These are phyloP conservation scores for Trachelus iudaicus DNA, from an alignment of 2,888 invertebrate genomes.

Conservation along the genomic window DNA sequence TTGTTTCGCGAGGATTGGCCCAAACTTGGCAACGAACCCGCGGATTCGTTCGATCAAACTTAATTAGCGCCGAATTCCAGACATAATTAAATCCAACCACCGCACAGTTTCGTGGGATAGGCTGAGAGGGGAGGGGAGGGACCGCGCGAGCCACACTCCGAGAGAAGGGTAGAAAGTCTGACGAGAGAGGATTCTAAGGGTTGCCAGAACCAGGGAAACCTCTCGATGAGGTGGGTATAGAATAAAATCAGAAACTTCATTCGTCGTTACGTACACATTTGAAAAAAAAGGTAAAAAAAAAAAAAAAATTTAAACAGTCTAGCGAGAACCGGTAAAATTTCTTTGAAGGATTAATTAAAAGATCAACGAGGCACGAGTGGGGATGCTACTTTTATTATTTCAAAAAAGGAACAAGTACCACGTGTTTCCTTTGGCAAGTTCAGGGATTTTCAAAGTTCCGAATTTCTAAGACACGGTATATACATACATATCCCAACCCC, in stretches of 20 bases:
- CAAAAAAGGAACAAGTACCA: neutral
- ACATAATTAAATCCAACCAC: slow-evolving; percentile 59
- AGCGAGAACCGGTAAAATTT: too few relatives aligned
- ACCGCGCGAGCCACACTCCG: neutral
- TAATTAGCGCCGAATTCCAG: slow-evolving; percentile 62
- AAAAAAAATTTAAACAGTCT: too few relatives aligned
- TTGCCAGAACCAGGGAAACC: neutral
- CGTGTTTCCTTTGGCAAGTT: neutral
- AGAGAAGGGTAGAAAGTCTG: slow-evolving; percentile 2
- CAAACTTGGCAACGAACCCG: slow-evolving; percentile 56
- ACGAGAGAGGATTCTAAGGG: slow-evolving; percentile 2
- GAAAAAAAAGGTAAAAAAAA: too few relatives aligned
- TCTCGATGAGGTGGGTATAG: neutral
- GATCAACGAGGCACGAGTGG: neutral
- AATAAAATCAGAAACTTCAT: neutral
- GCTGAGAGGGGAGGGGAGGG: neutral
- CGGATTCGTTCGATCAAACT: slow-evolving; percentile 62
- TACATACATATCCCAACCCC: neutral
- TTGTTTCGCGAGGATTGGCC: slow-evolving; percentile 55
- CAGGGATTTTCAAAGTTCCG: neutral
- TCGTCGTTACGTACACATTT: neutral
- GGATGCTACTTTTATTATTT: neutral
- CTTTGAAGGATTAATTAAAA: neutral
- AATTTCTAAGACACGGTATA: neutral
- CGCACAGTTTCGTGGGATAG: slow-evolving; percentile 1